Evolutionary conservation across 2,113 vertebrate species (phyloP), one percentile per base, ranked within the genome.

Genomic region (Albula goreensis): DNA sequence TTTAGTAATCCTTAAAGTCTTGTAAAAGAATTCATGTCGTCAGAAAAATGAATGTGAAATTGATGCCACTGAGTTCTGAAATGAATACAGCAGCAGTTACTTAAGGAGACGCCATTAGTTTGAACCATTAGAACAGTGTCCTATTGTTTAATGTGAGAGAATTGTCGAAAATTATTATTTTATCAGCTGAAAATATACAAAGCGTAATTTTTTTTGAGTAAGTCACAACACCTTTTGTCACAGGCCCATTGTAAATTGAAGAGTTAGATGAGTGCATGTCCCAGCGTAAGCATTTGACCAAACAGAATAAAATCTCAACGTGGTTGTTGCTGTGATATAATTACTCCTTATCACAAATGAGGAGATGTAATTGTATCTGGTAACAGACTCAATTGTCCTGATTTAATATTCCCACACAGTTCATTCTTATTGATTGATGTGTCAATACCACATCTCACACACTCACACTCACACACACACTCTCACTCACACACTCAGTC

Each of bases 391-490:
- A 12, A 25, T 17, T n/a, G 77, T 22, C 19, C 60, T 80, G 49
- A 85, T 4, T 52, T 85, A 19, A 60, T 78, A 80, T 80, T 49
- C 50, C 48, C 49, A 19, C 52, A 52, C 78, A 15, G 77, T 48
- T 60, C 51, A n/a, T 80, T 17, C 41, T 10, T 57, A 85, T 17
- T 79, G 84, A 85, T 49, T 79, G 84, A 48, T 52, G 53, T 53
- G 52, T 85, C 77, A 79, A 52, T 85, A 41, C 60, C 84, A 80
- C 56, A 53, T 57, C 74, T 50, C 84, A 66, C 17, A 19, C 78
- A 41, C 17, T 79, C 84, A 83, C 31, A 41, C 31, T 41, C 31
- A 41, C 31, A 41, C 31, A 41, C 31, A 41, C 31, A 41, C 31
- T 41, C 31, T 41, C 31, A 41, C 31, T 41, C 31, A 41, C 31